Evolutionary conservation across 2,888 invertebrate species (phyloP), one percentile per base, ranked within the genome.

Genomic region (Blera fallax): DNA sequence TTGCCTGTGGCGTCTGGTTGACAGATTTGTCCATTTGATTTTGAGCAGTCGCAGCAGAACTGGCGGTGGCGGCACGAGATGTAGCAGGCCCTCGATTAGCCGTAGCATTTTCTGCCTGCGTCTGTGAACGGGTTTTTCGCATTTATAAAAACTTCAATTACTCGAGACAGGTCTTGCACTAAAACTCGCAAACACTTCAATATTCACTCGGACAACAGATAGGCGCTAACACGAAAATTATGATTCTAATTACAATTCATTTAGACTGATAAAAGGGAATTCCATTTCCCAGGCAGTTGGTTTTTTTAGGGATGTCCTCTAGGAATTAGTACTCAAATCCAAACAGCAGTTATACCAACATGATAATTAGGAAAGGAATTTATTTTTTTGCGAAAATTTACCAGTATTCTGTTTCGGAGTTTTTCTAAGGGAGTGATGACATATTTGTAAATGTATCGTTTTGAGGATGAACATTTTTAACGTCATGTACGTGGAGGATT

Each of bases 41-140:
- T 40, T 32, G 56, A 16, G 18, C 54, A 62, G 70, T 24, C 40
- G 62, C 45, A 56, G 56, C 50, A 64, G 79, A 72, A 79, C 58
- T 79, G 79, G 76, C 76, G 65, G 69, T 40, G 80, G 76, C 77
- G 40, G 58, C 32, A 77, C 81, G 81, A 62, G 76, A 37, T 73
- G 89, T 81, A 87, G 89, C 88, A 87, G 52, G 43, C 43, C 64
- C 45, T 50, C 87, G 82, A 43, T 58, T 82, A 4, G 87, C 87
- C 60, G 88, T 73, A 76, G 90, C 91, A 89, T 90, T 91, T 89
- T 91, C 91, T 87, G 91, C 91, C 87, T 91, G 91, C 70, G 92
- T 92, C 88, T 92, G 92, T 60, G 92, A 92, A 77, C 92, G 90
- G 87, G 92, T 92, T 87, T 91, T 92, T 89, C 92, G 90, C 92